Conservation (phyloP, 2,888 invertebrate genomes). For the Ectemnius lituratus region DNA sequence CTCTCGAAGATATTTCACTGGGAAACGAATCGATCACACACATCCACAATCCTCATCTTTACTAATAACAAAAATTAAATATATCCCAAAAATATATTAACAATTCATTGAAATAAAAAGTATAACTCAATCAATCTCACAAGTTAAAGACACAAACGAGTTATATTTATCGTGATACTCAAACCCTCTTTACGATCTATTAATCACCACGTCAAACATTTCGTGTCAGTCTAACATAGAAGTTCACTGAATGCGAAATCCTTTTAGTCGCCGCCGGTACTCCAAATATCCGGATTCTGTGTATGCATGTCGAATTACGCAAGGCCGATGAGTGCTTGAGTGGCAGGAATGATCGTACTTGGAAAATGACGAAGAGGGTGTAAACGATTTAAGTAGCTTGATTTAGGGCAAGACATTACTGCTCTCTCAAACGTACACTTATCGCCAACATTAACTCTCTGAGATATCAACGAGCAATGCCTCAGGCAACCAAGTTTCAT, state of each 20-base stretch:
- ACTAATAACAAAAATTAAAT: neutral
- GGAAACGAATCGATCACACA: constrained; percentile 64
- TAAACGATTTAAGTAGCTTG: constrained; percentile 55
- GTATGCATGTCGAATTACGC: too few species aligned
- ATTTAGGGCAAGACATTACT: constrained; percentile 64
- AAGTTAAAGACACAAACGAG: constrained; percentile 66
- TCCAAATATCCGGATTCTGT: too few species aligned
- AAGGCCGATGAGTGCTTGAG: neutral
- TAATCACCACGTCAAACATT: constrained; percentile 74
- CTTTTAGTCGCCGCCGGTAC: too few species aligned
- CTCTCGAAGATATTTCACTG: constrained; percentile 50
- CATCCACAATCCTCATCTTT: neutral
- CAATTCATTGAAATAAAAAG: neutral
- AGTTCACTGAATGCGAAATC: too few species aligned
- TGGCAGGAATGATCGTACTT: neutral
- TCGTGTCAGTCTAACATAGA: constrained; percentile 50
- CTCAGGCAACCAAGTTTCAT: constrained; percentile 60
- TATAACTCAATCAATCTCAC: constrained; percentile 51
- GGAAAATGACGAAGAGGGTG: constrained; percentile 14
- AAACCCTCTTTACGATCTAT: constrained; percentile 76
- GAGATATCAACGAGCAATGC: constrained; percentile 59
- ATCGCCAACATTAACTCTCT: constrained; percentile 63
- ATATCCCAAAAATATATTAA: constrained; percentile 5
- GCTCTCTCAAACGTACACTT: constrained; percentile 59
- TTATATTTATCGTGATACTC: constrained; percentile 77